phyloP scores from a whole-genome alignment of 2,888 invertebrate genomes.

The Acleris literana region DNA sequence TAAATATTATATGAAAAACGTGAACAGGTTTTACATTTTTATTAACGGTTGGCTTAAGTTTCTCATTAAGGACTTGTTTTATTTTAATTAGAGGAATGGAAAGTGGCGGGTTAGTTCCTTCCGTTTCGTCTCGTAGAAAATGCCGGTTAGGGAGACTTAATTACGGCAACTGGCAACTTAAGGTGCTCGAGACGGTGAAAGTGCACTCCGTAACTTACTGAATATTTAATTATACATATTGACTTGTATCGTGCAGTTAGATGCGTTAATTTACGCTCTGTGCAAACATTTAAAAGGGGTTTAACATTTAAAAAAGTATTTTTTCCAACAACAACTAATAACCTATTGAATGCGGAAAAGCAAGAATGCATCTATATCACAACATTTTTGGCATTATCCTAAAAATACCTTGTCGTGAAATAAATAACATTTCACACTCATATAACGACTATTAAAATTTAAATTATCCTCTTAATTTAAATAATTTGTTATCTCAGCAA shows the following conservation, averaged over 20 bases:
- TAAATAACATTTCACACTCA: too few relatives aligned
- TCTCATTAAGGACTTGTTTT: constrained; percentile 40
- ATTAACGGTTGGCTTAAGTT: constrained; percentile 43
- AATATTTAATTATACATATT: constrained; percentile 48
- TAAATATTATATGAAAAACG: neutral
- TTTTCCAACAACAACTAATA: too few relatives aligned
- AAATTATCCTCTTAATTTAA: too few relatives aligned
- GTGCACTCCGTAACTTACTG: constrained; percentile 54
- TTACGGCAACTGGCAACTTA: constrained; percentile 44
- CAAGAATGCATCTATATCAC: too few relatives aligned
- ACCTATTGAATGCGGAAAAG: too few relatives aligned
- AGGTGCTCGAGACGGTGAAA: constrained; percentile 62
- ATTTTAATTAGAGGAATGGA: constrained; percentile 47
- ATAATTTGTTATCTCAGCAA: too few relatives aligned
- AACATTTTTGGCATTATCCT: too few relatives aligned
- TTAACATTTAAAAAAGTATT: too few relatives aligned
- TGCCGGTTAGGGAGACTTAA: constrained; percentile 50
- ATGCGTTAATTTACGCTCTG: neutral
- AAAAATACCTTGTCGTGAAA: too few relatives aligned
- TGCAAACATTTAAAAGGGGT: neutral
- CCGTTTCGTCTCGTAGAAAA: constrained; percentile 42
- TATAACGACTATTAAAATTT: too few relatives aligned
- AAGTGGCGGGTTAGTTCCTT: constrained; percentile 49
- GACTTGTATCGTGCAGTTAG: constrained; percentile 46
- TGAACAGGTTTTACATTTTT: constrained; percentile 4